phyloP scores from a whole-genome alignment of 2,113 vertebrate genomes.

The Euleptes europaea region DNA sequence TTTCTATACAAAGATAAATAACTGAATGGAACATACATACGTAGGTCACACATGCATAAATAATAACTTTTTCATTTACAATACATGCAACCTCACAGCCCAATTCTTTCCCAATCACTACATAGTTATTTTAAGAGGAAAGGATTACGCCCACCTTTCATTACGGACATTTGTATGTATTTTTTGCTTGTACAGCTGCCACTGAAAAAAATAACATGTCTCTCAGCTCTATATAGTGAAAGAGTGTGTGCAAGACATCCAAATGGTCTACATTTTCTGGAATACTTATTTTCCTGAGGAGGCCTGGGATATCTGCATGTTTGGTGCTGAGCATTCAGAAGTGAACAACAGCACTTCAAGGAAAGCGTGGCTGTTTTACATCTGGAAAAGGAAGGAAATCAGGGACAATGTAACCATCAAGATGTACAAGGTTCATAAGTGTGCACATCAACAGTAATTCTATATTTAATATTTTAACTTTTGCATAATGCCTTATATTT shows the following conservation, averaged over 20 bases:
- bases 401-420: background rate
- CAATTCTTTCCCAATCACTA: background rate
- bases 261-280: background rate
- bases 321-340: background rate
- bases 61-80: background rate
- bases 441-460: background rate
- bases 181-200: background rate
- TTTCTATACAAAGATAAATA: background rate
- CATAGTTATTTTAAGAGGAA: background rate
- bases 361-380: background rate
- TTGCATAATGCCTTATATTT: background rate
- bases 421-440: background rate
- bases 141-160: background rate
- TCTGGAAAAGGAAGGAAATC: background rate
- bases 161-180: background rate
- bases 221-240: background rate
- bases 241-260: background rate
- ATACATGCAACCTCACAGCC: background rate
- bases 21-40: background rate
- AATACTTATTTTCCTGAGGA: background rate
- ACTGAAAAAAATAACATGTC: background rate
- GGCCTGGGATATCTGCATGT: background rate
- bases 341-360: background rate
- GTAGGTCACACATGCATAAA: background rate
- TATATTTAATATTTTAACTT: background rate